phyloP scores from a whole-genome alignment of 2,113 vertebrate genomes.

The Hylia prasina region DNA sequence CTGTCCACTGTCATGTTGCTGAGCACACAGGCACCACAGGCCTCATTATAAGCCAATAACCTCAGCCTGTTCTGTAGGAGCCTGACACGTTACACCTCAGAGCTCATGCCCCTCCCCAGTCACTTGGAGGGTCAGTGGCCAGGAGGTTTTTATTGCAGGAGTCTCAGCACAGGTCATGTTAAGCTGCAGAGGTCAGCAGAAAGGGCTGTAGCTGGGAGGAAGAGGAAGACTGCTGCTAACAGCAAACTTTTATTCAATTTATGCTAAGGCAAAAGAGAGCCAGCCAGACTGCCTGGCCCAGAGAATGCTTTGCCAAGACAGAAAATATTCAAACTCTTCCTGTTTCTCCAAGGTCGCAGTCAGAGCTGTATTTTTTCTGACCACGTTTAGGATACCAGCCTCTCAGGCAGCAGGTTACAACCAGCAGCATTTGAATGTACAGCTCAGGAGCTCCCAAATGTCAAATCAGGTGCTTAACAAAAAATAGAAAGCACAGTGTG shows the following conservation, averaged over 20 bases:
- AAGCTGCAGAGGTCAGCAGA: neutral
- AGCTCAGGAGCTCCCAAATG: neutral
- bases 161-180: neutral
- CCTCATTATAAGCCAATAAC: neutral
- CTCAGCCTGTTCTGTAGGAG: neutral
- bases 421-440: neutral
- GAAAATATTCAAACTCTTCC: neutral
- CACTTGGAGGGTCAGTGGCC: neutral
- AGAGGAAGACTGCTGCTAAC: neutral
- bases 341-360: neutral
- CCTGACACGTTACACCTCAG: neutral
- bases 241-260: neutral
- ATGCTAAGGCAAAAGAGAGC: neutral
- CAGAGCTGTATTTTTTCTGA: neutral
- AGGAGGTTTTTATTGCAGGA: neutral
- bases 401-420: neutral
- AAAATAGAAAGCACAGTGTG: neutral
- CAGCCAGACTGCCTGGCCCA: neutral
- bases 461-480: neutral
- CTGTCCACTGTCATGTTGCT: fast-evolving
- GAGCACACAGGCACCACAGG: neutral
- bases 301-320: neutral
- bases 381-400: fast-evolving
- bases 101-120: neutral
- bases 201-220: neutral